Conservation (phyloP, 2,797 vertebrate species). For the Myripristis murdjan region DNA sequence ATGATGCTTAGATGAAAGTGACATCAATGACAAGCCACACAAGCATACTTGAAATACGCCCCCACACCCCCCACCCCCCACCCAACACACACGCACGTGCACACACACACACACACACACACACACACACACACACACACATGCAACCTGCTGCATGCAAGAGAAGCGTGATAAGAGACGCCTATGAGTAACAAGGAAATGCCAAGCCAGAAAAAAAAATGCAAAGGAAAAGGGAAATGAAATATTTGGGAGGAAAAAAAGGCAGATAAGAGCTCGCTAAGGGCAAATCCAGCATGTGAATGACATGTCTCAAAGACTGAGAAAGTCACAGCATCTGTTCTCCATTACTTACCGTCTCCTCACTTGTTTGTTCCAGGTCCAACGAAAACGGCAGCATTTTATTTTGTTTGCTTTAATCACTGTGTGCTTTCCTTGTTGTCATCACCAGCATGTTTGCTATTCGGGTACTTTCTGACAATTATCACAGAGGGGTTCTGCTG, state of each 20-base stretch:
- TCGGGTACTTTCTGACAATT: constrained; percentile 30
- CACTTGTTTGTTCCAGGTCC: constrained; percentile 1
- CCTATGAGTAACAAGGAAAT: constrained; percentile 17
- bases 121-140: constrained; percentile 28
- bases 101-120: no score
- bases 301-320: constrained; percentile 13
- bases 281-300: neutral
- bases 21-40: constrained; percentile 54
- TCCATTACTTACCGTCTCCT: constrained; percentile 30
- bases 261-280: constrained; percentile 11
- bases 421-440: constrained; percentile 15
- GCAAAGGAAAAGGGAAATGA: constrained; percentile 13
- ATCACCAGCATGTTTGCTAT: constrained; percentile 15
- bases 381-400: constrained; percentile 20
- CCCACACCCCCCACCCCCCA: no score
- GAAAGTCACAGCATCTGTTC: constrained; percentile 12
- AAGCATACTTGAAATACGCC: constrained; percentile 12
- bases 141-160: constrained; percentile 26
- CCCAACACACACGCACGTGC: no score
- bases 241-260: constrained; percentile 13
- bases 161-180: neutral
- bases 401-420: constrained; percentile 44
- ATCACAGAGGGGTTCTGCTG: constrained; percentile 50
- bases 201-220: constrained; percentile 21
- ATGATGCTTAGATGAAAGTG: constrained; percentile 56